A percentile compares a stretch with the other conserved stretches of the same genome.
phyloP scores from a whole-genome alignment of 2,888 invertebrate genomes.

The Notodonta dromedarius region DNA sequence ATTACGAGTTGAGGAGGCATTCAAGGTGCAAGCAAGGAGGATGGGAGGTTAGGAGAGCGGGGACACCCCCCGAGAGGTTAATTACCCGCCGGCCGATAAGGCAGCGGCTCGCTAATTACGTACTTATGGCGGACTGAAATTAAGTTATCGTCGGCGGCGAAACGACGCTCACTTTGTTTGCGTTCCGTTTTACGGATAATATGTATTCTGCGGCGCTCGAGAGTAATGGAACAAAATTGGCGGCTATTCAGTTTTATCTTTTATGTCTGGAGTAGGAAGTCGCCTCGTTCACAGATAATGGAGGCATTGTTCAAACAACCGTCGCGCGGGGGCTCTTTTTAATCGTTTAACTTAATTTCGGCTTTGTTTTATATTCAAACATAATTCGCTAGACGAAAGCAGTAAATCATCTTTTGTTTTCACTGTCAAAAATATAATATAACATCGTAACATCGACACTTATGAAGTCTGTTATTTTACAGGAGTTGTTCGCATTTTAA shows the following conservation, averaged over 20 bases:
- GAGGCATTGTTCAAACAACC: slow-evolving; percentile 73
- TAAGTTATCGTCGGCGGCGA: slow-evolving; percentile 82
- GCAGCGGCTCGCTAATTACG: slow-evolving; percentile 84
- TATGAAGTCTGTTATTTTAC: slow-evolving; percentile 23
- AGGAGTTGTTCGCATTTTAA: slow-evolving; percentile 38
- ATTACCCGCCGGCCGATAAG: slow-evolving; percentile 84
- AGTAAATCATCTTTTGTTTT: slow-evolving; percentile 11
- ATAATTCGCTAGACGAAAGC: slow-evolving; percentile 22
- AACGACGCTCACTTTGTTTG: slow-evolving; percentile 83
- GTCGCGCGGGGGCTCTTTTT: slow-evolving; percentile 66
- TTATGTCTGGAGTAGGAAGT: slow-evolving; percentile 58
- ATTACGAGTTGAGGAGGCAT: slow-evolving; percentile 78
- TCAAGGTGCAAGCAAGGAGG: slow-evolving; percentile 73
- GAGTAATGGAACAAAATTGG: slow-evolving; percentile 82
- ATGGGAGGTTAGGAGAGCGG: slow-evolving; percentile 43
- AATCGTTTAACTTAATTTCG: slow-evolving; percentile 73
- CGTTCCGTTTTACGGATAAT: slow-evolving; percentile 82
- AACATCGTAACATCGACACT: slow-evolving; percentile 12
- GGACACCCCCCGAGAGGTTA: slow-evolving; percentile 72
- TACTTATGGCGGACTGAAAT: slow-evolving; percentile 84
- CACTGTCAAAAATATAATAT: slow-evolving; percentile 9
- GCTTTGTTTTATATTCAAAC: slow-evolving; percentile 61
- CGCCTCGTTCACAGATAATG: slow-evolving; percentile 68
- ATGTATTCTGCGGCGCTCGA: slow-evolving; percentile 72
- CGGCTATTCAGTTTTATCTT: slow-evolving; percentile 78